Conservation (phyloP, 2,888 invertebrate genomes). For the Acronicta leporina region DNA sequence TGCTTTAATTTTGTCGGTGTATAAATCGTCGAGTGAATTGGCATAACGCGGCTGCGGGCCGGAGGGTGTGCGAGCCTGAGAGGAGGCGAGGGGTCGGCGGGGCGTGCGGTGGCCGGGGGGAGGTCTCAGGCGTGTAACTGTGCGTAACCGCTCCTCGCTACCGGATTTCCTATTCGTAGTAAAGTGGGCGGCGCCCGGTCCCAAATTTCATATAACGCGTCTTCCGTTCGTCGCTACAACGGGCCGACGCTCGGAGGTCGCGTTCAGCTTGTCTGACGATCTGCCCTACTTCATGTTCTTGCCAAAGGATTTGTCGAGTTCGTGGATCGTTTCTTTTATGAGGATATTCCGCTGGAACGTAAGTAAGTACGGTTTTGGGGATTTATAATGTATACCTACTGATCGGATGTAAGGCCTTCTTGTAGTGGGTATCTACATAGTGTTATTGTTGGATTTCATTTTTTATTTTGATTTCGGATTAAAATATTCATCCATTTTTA, state of each 20-base stretch:
- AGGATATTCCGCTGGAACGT: conserved; percentile 80
- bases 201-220: conserved; percentile 86
- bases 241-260: conserved; percentile 81
- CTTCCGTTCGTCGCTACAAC: conserved; percentile 84
- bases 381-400: conserved; percentile 79
- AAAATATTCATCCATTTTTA: not conserved
- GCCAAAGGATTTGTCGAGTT: conserved; percentile 87
- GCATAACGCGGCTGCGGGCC: conserved; percentile 81
- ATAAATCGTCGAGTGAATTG: conserved; percentile 87
- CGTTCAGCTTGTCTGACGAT: conserved; percentile 85
- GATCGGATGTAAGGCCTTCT: conserved; percentile 69
- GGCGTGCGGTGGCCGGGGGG: conserved; percentile 64
- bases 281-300: conserved; percentile 87
- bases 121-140: conserved; percentile 87
- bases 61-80: conserved; percentile 75
- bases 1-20: conserved; percentile 87
- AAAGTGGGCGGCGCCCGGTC: conserved; percentile 87
- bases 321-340: conserved; percentile 86
- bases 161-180: conserved; percentile 89
- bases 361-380: conserved; percentile 83
- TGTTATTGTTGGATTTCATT: conserved; percentile 47
- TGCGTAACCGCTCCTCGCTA: conserved; percentile 88
- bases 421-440: not conserved
- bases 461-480: conserved; percentile 11
- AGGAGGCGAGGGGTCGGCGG: conserved; percentile 67